These are phyloP conservation scores for Rhinopomastus cyanomelas DNA, from an alignment of 2,113 vertebrate species.

Conservation along the genomic window DNA sequence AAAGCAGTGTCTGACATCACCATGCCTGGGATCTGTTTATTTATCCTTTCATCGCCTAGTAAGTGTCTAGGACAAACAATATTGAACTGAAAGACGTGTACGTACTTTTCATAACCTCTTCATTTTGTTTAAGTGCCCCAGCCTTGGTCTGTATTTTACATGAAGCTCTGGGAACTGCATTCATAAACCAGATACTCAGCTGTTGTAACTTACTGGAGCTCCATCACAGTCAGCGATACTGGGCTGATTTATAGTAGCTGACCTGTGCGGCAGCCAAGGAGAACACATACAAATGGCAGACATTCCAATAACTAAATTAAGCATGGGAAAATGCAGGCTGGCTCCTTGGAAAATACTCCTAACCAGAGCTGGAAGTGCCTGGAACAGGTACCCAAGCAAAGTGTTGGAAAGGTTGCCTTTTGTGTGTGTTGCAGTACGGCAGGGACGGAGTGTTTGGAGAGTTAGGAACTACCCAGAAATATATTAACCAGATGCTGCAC, in stretches of 20 bases:
- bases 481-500: slow-evolving; percentile 64
- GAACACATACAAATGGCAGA: slow-evolving; percentile 60
- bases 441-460: slow-evolving; percentile 18
- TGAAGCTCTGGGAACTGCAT: slow-evolving; percentile 51
- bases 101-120: slow-evolving; percentile 43
- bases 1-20: slow-evolving; percentile 31
- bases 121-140: slow-evolving; percentile 52
- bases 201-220: slow-evolving; percentile 62
- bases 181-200: slow-evolving; percentile 58
- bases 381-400: slow-evolving; percentile 51
- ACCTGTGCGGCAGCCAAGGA: slow-evolving; percentile 59
- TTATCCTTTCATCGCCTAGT: slow-evolving; percentile 60
- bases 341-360: slow-evolving; percentile 56
- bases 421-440: slow-evolving; percentile 22
- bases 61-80: slow-evolving; percentile 45
- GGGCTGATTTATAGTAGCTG: slow-evolving; percentile 58
- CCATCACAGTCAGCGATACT: slow-evolving; percentile 33
- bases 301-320: slow-evolving; percentile 69
- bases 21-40: slow-evolving; percentile 16
- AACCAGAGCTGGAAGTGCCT: slow-evolving; percentile 42
- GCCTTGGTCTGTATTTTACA: slow-evolving; percentile 38
- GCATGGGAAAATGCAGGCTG: slow-evolving; percentile 54
- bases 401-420: slow-evolving; percentile 52
- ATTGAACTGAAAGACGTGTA: background rate
- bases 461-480: slow-evolving; percentile 45